Evolutionary conservation across 2,888 invertebrate genomes (phyloP).

Genomic region (Alloscopus bannaensis): DNA sequence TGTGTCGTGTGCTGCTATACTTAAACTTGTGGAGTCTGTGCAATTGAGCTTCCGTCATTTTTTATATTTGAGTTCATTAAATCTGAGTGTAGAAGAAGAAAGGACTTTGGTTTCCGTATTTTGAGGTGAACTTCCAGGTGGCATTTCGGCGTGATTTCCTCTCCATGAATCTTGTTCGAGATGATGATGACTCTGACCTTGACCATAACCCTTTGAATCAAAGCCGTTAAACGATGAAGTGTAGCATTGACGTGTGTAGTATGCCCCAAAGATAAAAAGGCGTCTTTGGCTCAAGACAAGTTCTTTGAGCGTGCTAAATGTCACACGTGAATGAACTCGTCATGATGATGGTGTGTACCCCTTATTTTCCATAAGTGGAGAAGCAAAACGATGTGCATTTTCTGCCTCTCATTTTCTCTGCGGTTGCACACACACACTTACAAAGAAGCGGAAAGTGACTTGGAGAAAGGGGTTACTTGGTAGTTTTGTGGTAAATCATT

Average conservation of each 20-base stretch:
- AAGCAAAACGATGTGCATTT: conserved; percentile 23
- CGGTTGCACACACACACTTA: conserved; percentile 15
- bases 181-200: conserved; percentile 38
- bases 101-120: too few species aligned
- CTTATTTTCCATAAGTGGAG: conserved; percentile 1
- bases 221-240: background rate
- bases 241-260: conserved; percentile 6
- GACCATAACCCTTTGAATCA: conserved; percentile 51
- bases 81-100: too few species aligned
- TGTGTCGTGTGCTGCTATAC: too few species aligned
- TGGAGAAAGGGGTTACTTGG: background rate
- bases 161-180: too few species aligned
- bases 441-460: too few species aligned
- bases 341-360: conserved; percentile 31
- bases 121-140: too few species aligned
- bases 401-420: conserved; percentile 18
- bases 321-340: conserved; percentile 60
- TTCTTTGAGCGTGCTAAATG: conserved; percentile 55
- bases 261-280: conserved; percentile 9
- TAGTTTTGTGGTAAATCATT: background rate
- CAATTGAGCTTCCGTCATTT: too few species aligned
- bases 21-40: too few species aligned
- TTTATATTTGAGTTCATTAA: too few species aligned
- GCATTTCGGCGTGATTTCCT: too few species aligned
- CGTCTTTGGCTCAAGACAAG: background rate